These are phyloP conservation scores for Xerus rutilus DNA, from an alignment of 2,797 vertebrate species.

Conservation along the genomic window DNA sequence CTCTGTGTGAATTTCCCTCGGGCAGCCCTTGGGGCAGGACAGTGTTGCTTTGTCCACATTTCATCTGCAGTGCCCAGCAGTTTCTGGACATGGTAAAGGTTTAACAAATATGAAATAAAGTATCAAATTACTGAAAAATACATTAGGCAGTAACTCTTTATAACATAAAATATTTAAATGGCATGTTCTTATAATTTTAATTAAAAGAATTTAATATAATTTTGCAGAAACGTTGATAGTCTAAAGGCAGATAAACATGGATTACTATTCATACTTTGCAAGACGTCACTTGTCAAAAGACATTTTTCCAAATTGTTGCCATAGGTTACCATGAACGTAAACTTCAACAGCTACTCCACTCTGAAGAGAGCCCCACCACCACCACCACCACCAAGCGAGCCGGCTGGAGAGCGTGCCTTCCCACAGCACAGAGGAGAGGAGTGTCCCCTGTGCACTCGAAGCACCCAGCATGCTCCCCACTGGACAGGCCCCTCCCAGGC, in stretches of 20 bases:
- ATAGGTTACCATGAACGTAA: background rate
- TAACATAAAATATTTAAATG: background rate
- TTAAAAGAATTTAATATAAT: background rate
- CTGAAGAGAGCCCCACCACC: background rate
- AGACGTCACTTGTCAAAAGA: background rate
- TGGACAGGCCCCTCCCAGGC: constrained; percentile 59
- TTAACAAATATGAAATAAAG: background rate
- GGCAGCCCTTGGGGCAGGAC: background rate
- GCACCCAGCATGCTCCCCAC: background rate
- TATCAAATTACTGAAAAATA: background rate
- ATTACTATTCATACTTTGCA: background rate
- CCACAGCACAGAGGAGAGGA: background rate
- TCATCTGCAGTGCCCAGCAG: background rate
- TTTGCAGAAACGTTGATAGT: background rate
- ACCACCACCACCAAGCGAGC: background rate
- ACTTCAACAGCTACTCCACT: background rate
- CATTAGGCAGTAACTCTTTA: background rate
- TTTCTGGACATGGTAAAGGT: background rate
- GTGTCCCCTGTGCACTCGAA: background rate
- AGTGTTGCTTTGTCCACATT: too few relatives aligned
- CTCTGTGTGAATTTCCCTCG: too few relatives aligned
- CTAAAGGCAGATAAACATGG: background rate
- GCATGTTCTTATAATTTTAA: background rate
- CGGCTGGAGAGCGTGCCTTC: background rate
- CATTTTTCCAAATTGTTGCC: background rate